Conservation (phyloP, 2,113 vertebrate genomes). For the Xenotilapia caudafasciata region DNA sequence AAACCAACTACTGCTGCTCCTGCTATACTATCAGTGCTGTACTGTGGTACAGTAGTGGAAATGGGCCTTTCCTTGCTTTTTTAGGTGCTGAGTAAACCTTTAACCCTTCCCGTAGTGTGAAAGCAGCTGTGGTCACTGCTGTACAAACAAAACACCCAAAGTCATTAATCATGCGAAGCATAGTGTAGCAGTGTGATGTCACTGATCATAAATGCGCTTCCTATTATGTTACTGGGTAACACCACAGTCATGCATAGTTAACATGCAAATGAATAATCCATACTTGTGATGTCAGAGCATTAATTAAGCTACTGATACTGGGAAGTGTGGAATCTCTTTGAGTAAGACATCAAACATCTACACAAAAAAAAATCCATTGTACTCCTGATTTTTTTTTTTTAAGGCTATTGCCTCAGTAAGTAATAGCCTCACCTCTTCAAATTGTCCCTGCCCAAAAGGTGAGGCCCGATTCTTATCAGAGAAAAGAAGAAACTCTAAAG, state of each 20-base stretch:
- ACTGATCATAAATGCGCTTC: background rate
- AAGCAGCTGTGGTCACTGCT: slow-evolving; percentile 29
- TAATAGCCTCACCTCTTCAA: slow-evolving; percentile 19
- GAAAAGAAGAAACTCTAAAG: background rate
- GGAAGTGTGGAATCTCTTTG: background rate
- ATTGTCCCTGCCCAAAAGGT: slow-evolving; percentile 13
- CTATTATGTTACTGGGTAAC: background rate
- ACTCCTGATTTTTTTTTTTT: background rate
- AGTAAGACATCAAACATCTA: background rate
- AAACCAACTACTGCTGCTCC: background rate
- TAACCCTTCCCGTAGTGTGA: background rate
- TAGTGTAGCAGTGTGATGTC: background rate
- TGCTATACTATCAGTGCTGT: background rate
- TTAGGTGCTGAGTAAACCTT: background rate
- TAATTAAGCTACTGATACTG: background rate
- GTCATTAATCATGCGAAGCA: slow-evolving; percentile 26
- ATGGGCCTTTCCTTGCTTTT: background rate
- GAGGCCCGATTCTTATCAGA: slow-evolving; percentile 28
- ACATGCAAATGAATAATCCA: background rate
- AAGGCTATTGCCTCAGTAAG: background rate
- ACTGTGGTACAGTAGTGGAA: background rate
- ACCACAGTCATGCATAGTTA: background rate
- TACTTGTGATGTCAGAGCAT: background rate
- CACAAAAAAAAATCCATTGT: background rate
- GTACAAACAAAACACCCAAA: slow-evolving; percentile 24